Evolutionary conservation across 2,113 vertebrate genomes (phyloP), one percentile per base, ranked within the genome.

Genomic region (Loxodonta africana): DNA sequence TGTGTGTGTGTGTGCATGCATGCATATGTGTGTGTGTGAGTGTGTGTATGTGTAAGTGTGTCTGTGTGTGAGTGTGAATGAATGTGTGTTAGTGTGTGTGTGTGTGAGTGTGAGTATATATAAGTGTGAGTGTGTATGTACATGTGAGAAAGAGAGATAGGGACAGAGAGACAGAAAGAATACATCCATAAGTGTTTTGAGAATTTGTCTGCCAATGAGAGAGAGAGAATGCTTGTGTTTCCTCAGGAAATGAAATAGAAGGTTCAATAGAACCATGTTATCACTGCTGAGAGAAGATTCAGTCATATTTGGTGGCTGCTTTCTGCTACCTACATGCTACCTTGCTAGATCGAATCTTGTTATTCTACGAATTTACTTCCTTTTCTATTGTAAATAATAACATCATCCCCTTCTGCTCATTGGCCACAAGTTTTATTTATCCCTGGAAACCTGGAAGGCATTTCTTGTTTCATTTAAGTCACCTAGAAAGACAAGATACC

Each of bases 241-340:
- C 63, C 12, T 95, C 83, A 89, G 69, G 97, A 98, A 97, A 95
- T 81, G 78, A 96, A 98, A 69, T 28, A 41, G 17, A 96, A 94
- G 17, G 6, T 96, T 98, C 51, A 93, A 85, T 77, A 97, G 77
- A 93, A 96, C 60, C 95, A 83, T 48, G 46, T 89, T 96, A 95
- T 74, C 18, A 51, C 41, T 65, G 71, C 1, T 7, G 84, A 71
- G 53, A 44, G 28, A 91, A 62, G 3, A 93, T 86, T 97, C 69
- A 92, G 2, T 95, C 46, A 41, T 67, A 37, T 84, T 90, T 97
- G 83, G 25, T 44, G 46, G 92, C 14, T 90, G 17, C 91, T 96
- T 96, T 94, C 78, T 97, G 25, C 94, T 90, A 74, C 62, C 95
- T 97, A 30, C 30, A 87, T 62, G 53, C 91, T 90, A 76, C 44